A percentile compares a stretch with the other conserved stretches of the same genome.
Evolutionary conservation across 2,113 vertebrate genomes (phyloP).

Genomic region (Ameiurus melas): DNA sequence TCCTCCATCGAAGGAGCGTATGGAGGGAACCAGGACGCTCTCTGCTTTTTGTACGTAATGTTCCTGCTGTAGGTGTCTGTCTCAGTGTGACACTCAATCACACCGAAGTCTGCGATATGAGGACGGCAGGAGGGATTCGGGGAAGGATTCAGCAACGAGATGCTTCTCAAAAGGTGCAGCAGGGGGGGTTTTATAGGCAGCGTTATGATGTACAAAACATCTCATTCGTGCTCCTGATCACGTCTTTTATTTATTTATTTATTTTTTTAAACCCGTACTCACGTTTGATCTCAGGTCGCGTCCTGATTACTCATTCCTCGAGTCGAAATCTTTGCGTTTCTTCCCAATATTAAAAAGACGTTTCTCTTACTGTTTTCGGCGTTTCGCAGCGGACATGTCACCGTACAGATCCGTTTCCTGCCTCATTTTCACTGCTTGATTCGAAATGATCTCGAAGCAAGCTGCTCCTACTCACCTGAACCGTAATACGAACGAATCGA

Average conservation of each 20-base stretch:
- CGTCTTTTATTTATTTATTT: background rate
- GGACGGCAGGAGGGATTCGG: slow-evolving; percentile 54
- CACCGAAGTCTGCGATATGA: slow-evolving; percentile 56
- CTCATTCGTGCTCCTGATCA: background rate
- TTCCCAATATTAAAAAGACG: background rate
- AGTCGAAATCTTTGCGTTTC: background rate
- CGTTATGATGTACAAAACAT: background rate
- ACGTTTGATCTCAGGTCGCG: background rate
- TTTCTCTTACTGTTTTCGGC: background rate
- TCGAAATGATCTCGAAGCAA: slow-evolving; percentile 16
- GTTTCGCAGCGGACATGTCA: background rate
- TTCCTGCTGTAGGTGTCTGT: slow-evolving; percentile 54
- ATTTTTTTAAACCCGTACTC: background rate
- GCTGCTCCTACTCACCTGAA: background rate
- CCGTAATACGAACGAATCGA: slow-evolving; percentile 31
- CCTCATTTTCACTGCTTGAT: background rate
- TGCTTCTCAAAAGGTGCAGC: background rate
- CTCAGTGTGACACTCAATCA: slow-evolving; percentile 38
- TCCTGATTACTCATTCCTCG: background rate
- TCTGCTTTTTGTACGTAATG: slow-evolving; percentile 55
- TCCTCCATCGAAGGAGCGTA: background rate
- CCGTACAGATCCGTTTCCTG: background rate
- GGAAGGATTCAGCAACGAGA: slow-evolving; percentile 42
- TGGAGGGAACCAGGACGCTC: slow-evolving; percentile 36
- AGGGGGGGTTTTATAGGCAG: background rate